Evolutionary conservation across 2,113 vertebrate species (phyloP).

Genomic region (Poeciliopsis turrubarensis): DNA sequence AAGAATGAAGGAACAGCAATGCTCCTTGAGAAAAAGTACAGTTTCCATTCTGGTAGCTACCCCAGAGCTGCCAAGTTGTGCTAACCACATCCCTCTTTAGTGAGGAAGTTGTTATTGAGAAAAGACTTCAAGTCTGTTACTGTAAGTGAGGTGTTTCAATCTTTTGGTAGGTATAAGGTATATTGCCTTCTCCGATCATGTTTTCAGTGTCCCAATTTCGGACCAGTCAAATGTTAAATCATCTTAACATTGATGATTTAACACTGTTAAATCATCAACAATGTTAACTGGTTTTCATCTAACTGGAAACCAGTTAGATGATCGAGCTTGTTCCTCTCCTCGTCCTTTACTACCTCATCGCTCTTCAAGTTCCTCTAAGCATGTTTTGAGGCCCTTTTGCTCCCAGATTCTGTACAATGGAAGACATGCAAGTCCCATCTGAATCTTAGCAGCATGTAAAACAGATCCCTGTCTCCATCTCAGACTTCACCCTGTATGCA

Average conservation of each 20-base stretch:
- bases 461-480: constrained; percentile 48
- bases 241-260: no score
- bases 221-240: neutral
- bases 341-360: constrained; percentile 51
- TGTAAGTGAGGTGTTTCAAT: no score
- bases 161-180: neutral
- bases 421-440: constrained; percentile 40
- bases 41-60: no score
- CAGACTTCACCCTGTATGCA: constrained; percentile 10
- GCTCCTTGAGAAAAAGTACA: no score
- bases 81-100: no score
- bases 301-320: neutral
- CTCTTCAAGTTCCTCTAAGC: constrained; percentile 34
- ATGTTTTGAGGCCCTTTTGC: constrained; percentile 38
- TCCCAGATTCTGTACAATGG: constrained; percentile 41
- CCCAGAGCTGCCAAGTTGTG: no score
- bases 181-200: neutral
- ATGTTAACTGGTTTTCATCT: no score
- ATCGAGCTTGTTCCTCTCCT: constrained; percentile 44
- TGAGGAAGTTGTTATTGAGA: no score
- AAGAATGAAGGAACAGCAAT: neutral
- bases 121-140: no score
- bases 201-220: neutral
- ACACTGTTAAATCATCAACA: neutral
- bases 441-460: constrained; percentile 30